Conservation (phyloP, 2,113 vertebrate species). For the Enhydra lutris region DNA sequence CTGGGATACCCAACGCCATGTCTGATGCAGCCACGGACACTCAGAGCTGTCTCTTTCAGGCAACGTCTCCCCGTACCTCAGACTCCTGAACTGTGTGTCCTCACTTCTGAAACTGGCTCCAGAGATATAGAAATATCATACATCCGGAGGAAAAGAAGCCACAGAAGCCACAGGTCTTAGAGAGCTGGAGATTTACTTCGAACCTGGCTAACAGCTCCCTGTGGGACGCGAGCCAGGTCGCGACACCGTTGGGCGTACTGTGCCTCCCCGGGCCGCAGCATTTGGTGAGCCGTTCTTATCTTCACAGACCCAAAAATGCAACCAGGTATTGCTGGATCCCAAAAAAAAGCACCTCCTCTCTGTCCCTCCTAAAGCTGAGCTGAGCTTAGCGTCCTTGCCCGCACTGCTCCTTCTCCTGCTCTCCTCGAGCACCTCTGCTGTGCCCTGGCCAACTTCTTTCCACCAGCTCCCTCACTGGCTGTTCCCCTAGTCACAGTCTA, state of each 20-base stretch:
- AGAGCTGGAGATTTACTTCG: neutral
- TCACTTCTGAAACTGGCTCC: neutral
- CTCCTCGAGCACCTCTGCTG: fast-evolving
- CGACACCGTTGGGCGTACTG: fast-evolving
- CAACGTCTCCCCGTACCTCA: neutral
- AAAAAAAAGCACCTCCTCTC: neutral
- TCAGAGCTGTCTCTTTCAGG: neutral
- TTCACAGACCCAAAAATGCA: neutral
- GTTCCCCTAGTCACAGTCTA: neutral
- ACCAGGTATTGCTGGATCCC: fast-evolving
- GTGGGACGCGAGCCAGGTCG: neutral
- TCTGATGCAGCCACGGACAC: neutral
- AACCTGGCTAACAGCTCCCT: neutral
- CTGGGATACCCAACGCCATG: no score
- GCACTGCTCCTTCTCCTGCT: neutral
- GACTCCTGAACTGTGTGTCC: neutral
- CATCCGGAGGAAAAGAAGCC: neutral
- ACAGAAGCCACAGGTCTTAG: neutral
- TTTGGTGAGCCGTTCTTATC: neutral
- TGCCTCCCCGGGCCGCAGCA: neutral
- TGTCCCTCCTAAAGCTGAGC: neutral
- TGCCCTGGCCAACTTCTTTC: neutral
- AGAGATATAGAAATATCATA: neutral
- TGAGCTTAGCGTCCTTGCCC: neutral
- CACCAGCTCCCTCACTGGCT: neutral